Evolutionary conservation across 2,113 vertebrate species (phyloP), one percentile per base, ranked within the genome.

Genomic region (Plestiodon gilberti): DNA sequence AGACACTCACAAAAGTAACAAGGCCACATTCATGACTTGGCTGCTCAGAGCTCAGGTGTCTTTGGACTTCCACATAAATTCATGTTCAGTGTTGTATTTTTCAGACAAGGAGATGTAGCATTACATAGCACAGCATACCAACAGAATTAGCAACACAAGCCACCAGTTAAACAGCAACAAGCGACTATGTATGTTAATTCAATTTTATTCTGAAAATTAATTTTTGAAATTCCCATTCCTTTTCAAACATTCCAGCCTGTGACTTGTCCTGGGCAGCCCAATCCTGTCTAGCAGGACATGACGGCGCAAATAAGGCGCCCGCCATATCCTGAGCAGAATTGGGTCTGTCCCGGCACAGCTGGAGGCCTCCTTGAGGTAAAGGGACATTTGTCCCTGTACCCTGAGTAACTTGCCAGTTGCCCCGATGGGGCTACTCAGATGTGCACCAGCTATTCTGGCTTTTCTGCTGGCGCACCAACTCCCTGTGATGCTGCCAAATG

Each of bases 1-100:
- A 59, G 28, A 11, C 25, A 92, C 64, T 85, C 59, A 62, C 78
- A 82, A 38, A 75, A 43, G 7, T 20, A 62, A 62, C 38, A 40
- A 73, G 65, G 4, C 59, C 48, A 40, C 14, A 61, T 28, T 7
- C 4, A 15, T 38, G 15, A 23, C 48, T 30, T 83, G 71, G 71
- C 61, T n/a, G n/a, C n/a, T 65, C 40, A 64, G 15, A 8, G 61
- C 6, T 0, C 0, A 4, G 33, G 17, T 38, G 14, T 73, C 23
- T 2, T 1, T 1, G 69, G 84, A 55, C 28, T 8, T 22, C 4
- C 55, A 55, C 1, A 3, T 4, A 55, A 8, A 52, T 55, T 55
- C 28, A 30, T 20, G 28, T 74, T 17, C 15, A 4, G 59, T 35
- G n/a, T 59, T 77, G 6, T 52, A 20, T 38, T 38, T 22, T 40